Conservation (phyloP, 2,113 vertebrate species). For the Cyanoramphus novaezelandiae region DNA sequence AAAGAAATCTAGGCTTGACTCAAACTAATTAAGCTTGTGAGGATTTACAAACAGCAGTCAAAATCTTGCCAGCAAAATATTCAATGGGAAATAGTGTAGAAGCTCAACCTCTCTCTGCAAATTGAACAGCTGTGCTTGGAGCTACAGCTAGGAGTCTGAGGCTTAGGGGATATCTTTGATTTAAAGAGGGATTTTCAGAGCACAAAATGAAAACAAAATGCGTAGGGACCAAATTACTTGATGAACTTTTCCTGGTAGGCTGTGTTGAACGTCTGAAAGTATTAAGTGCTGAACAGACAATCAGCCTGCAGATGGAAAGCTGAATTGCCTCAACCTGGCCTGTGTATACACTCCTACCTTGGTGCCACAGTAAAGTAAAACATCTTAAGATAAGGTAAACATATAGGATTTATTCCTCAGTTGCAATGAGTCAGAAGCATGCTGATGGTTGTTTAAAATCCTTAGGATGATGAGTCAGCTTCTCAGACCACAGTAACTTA, state of each 20-base stretch:
- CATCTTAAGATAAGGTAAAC: not conserved
- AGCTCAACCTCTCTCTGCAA: not conserved
- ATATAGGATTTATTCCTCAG: not conserved
- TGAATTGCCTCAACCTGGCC: not conserved
- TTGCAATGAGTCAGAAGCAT: not conserved
- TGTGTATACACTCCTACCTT: not conserved
- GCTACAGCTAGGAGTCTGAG: not conserved
- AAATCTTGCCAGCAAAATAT: constrained; percentile 21
- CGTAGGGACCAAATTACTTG: not conserved
- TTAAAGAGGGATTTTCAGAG: constrained; percentile 48
- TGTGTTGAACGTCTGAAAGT: not conserved
- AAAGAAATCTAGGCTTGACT: constrained; percentile 21
- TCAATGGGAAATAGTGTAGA: not conserved
- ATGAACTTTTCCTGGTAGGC: not conserved
- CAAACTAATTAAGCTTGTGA: constrained; percentile 41
- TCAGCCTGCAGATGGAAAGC: not conserved
- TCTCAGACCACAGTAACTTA: not conserved
- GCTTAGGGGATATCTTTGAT: constrained; percentile 13
- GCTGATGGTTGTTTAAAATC: constrained; percentile 7
- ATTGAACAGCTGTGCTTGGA: constrained; percentile 20
- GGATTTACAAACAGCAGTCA: constrained; percentile 38
- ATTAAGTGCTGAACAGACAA: not conserved
- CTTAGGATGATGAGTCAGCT: not conserved
- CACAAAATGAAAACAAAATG: constrained; percentile 51
- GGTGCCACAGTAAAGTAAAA: not conserved